Conservation (phyloP, 92 coral and sea anemone genomes). For the Actinostola sp. region DNA sequence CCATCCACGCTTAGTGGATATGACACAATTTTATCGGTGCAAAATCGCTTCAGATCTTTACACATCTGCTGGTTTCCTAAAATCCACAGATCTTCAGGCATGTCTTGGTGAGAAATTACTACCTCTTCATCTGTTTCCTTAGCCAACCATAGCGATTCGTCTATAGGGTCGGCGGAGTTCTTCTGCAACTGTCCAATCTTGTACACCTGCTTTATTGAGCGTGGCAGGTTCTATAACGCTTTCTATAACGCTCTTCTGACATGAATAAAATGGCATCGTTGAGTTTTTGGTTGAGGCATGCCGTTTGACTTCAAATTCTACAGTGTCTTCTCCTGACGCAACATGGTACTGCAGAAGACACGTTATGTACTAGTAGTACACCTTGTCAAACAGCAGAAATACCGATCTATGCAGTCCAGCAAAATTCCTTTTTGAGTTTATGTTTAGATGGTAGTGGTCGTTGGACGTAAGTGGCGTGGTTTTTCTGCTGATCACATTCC, state of each 20-base stretch:
- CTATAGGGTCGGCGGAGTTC: slow-evolving; percentile 11
- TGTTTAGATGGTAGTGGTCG: slow-evolving; percentile 24
- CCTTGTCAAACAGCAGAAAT: slow-evolving; percentile 25
- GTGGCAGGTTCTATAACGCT: slow-evolving; percentile 12
- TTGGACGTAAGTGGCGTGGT: too few relatives aligned
- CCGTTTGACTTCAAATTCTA: slow-evolving; percentile 11
- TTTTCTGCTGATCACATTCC: too few relatives aligned
- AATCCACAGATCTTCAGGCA: slow-evolving; percentile 1
- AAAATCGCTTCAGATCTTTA: not conserved
- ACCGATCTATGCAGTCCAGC: slow-evolving; percentile 35
- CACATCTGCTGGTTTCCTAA: not conserved
- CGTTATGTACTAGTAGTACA: slow-evolving; percentile 10
- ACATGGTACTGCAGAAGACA: slow-evolving; percentile 39
- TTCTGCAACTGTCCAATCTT: not conserved
- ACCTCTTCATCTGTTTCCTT: slow-evolving; percentile 4
- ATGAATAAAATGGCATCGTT: slow-evolving; percentile 20
- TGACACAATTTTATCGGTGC: too few relatives aligned
- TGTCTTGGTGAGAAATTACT: not conserved
- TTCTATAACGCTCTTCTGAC: slow-evolving; percentile 17
- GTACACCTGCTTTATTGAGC: slow-evolving; percentile 27
- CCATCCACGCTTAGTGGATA: too few relatives aligned
- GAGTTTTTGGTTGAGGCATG: slow-evolving; percentile 34
- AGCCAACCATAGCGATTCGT: slow-evolving; percentile 21
- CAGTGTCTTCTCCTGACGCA: not conserved
- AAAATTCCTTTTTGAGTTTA: slow-evolving; percentile 39